These are phyloP conservation scores for Amyelois transitella DNA, from an alignment of 1,140 invertebrate genomes.

Conservation along the genomic window DNA sequence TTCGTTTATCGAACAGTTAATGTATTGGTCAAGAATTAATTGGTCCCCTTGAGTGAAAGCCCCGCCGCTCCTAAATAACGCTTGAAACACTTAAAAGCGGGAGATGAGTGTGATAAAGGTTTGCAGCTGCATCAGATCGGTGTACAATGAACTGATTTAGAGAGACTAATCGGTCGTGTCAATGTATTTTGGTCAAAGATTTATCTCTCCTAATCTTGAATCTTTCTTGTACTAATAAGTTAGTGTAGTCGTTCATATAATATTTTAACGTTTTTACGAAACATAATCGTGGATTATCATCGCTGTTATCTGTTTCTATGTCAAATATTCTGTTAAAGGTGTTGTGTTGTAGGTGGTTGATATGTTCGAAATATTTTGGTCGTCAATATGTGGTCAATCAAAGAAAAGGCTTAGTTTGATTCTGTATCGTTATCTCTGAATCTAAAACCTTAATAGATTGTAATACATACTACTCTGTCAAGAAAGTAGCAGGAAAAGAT, in stretches of 20 bases:
- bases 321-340: no score
- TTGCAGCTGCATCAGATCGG: not conserved
- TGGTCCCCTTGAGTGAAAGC: constrained; percentile 47
- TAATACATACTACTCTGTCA: no score
- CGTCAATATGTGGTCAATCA: no score
- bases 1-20: constrained; percentile 59
- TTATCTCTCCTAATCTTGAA: not conserved
- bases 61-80: constrained; percentile 47
- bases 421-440: no score
- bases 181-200: not conserved
- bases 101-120: constrained; percentile 27
- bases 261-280: no score
- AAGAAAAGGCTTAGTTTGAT: no score
- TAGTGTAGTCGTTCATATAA: not conserved
- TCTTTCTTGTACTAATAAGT: not conserved
- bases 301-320: no score
- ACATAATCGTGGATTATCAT: no score
- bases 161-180: not conserved
- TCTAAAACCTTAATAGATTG: no score
- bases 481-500: no score
- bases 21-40: constrained; percentile 60
- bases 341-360: no score
- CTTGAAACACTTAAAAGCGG: constrained; percentile 37
- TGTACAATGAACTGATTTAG: not conserved
- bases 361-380: no score